phyloP scores from a whole-genome alignment of 2,113 vertebrate genomes.

The Oostethus manadensis region DNA sequence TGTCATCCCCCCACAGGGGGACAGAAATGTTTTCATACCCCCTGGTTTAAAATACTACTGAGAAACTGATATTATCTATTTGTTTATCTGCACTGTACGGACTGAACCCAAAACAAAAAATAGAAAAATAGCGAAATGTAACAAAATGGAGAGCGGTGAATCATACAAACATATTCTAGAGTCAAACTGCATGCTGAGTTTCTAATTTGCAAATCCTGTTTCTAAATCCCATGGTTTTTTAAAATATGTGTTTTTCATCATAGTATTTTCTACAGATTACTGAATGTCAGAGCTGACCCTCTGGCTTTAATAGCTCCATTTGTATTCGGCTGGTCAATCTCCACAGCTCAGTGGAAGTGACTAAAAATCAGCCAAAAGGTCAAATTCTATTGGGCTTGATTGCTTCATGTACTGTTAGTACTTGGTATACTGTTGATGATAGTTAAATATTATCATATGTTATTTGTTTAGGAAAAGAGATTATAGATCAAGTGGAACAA shows the following conservation, averaged over 20 bases:
- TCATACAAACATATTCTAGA: too few species aligned
- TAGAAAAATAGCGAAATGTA: too few species aligned
- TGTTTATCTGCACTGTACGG: too few species aligned
- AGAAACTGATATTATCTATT: too few species aligned
- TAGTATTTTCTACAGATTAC: conserved; percentile 28
- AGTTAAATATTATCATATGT: too few species aligned
- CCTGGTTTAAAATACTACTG: too few species aligned
- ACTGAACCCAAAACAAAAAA: too few species aligned
- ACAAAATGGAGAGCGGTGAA: too few species aligned
- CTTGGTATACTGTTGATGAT: not conserved
- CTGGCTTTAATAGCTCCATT: conserved; percentile 40
- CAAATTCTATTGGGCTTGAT: conserved; percentile 46
- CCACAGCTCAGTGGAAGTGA: conserved; percentile 26
- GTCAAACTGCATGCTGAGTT: too few species aligned
- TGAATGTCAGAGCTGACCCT: conserved; percentile 51
- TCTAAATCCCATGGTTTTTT: conserved; percentile 10
- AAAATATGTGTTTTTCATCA: conserved; percentile 31
- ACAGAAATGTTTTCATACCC: too few species aligned
- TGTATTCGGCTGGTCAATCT: conserved; percentile 40
- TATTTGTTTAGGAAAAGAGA: too few species aligned
- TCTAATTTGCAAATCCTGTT: not conserved
- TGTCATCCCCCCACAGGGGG: too few species aligned
- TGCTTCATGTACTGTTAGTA: not conserved
- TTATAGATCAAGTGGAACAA: not conserved
- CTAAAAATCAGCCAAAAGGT: conserved; percentile 50